A percentile compares a stretch with the other conserved stretches of the same genome.
Evolutionary conservation across 2,113 vertebrate species (phyloP).

Genomic region (Dendropsophus ebraccatus): DNA sequence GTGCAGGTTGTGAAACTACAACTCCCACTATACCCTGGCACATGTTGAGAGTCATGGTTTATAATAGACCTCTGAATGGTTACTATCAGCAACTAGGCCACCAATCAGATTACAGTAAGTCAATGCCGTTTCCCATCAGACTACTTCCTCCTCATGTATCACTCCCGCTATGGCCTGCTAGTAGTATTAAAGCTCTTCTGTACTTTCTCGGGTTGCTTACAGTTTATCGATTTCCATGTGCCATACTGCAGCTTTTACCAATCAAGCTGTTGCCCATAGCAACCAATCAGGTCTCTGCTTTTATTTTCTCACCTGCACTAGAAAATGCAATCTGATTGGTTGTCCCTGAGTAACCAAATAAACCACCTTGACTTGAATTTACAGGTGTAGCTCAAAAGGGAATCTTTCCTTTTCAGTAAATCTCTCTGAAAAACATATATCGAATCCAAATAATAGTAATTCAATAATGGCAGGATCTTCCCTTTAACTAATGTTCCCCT

Average conservation of each 20-base stretch:
- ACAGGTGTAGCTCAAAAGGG: not conserved
- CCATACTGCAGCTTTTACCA: not conserved
- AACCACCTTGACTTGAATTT: not conserved
- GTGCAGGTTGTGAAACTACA: no score
- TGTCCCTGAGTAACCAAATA: not conserved
- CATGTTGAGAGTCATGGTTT: no score
- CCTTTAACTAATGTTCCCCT: not conserved
- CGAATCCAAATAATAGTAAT: not conserved
- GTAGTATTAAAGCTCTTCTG: no score
- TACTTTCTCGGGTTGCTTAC: no score
- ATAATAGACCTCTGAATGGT: no score
- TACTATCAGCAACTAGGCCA: no score
- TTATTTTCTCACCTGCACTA: not conserved
- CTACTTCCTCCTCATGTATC: no score
- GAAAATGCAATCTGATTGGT: not conserved
- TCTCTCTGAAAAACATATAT: not conserved
- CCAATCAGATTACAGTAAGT: no score
- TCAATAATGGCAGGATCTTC: no score
- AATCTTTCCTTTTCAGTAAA: not conserved
- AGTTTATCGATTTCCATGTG: not conserved
- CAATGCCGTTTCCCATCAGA: no score
- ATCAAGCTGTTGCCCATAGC: not conserved
- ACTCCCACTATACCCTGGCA: no score
- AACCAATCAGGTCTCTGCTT: not conserved
- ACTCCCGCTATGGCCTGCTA: no score